These are phyloP conservation scores for Tapirus indicus DNA, from an alignment of 2,797 vertebrate species.

Conservation along the genomic window DNA sequence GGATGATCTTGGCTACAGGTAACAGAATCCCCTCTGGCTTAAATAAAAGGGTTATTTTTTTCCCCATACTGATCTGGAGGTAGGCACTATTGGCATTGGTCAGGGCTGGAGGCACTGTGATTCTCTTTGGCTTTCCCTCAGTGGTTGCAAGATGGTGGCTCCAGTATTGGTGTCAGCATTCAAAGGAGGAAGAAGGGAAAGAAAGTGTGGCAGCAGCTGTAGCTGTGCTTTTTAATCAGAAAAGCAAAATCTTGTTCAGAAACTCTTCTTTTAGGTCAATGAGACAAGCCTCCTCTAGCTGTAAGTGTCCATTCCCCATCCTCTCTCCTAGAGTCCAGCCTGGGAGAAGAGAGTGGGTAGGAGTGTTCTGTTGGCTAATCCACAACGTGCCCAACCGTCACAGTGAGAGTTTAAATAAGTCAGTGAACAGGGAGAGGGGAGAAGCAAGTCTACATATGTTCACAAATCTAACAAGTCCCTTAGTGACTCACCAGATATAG, in stretches of 20 bases:
- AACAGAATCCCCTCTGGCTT: not conserved
- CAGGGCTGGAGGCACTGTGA: not conserved
- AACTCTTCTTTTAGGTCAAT: not conserved
- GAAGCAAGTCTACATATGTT: not conserved
- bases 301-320: too few relatives aligned
- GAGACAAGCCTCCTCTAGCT: not conserved
- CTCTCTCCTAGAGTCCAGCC: not conserved
- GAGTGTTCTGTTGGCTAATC: not conserved
- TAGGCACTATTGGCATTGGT: not conserved
- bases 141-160: not conserved
- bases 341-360: not conserved
- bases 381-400: not conserved
- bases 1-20: not conserved
- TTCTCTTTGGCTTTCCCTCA: not conserved
- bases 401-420: not conserved
- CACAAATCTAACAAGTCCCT: not conserved
- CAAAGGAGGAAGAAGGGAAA: not conserved
- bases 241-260: not conserved
- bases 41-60: not conserved
- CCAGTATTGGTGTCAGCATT: not conserved
- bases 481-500: not conserved
- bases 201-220: not conserved
- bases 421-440: not conserved
- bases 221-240: not conserved
- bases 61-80: not conserved